phyloP scores from a whole-genome alignment of 2,888 invertebrate species.

The Elysia crispata region DNA sequence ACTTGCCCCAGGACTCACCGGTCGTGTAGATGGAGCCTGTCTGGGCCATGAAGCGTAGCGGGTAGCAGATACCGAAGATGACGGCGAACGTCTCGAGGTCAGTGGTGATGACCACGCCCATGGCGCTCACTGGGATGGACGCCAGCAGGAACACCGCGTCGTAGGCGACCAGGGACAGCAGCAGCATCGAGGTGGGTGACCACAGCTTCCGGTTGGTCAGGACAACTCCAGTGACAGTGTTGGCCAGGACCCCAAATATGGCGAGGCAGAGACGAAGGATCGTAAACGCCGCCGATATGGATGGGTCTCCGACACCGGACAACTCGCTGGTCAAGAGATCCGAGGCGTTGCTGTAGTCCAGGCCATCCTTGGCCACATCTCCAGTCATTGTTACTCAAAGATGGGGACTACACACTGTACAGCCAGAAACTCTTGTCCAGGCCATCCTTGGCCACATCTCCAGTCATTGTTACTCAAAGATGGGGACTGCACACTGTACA shows the following conservation, averaged over 20 bases:
- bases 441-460: too few species aligned
- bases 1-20: conserved; percentile 16
- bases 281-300: conserved; percentile 44
- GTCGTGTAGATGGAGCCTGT: conserved; percentile 55
- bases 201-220: conserved; percentile 53
- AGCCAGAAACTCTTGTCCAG: too few species aligned
- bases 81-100: conserved; percentile 33
- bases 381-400: too few species aligned
- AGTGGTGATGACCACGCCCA: conserved; percentile 21
- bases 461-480: too few species aligned
- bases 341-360: background rate
- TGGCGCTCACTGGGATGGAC: conserved; percentile 45
- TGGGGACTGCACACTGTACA: too few species aligned
- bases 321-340: background rate
- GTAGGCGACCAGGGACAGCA: conserved; percentile 54
- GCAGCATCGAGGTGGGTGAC: conserved; percentile 54
- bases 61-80: conserved; percentile 47
- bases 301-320: conserved; percentile 6
- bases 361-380: too few species aligned
- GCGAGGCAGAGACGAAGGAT: conserved; percentile 48
- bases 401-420: too few species aligned
- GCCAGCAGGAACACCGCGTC: conserved; percentile 54
- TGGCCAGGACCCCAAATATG: conserved; percentile 52
- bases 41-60: conserved; percentile 54
- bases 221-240: conserved; percentile 50